Conservation (phyloP, 2,113 vertebrate species). For the Otolemur garnettii region DNA sequence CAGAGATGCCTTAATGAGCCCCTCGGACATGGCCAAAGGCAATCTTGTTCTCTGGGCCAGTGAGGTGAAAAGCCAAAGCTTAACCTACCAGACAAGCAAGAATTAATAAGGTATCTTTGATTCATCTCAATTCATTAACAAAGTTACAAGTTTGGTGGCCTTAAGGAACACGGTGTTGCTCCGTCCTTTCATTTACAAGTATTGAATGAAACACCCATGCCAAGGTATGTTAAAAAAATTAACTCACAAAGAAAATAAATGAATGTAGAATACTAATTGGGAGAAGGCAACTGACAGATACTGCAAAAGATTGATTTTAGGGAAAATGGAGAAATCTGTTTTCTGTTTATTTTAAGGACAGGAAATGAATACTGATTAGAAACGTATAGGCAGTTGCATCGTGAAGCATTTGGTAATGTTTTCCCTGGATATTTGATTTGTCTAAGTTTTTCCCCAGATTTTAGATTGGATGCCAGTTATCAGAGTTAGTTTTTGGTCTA, state of each 20-base stretch:
- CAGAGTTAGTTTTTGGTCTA: constrained; percentile 62
- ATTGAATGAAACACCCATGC: constrained; percentile 87
- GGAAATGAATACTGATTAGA: constrained; percentile 89
- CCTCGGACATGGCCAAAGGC: constrained; percentile 97
- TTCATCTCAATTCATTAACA: constrained; percentile 93
- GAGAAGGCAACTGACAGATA: constrained; percentile 88
- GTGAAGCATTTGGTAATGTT: constrained; percentile 84
- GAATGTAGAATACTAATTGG: constrained; percentile 90
- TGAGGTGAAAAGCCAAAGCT: constrained; percentile 96
- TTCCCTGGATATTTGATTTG: constrained; percentile 78
- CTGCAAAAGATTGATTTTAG: constrained; percentile 89
- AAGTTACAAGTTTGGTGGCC: constrained; percentile 86
- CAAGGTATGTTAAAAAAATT: constrained; percentile 86
- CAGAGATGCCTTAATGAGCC: constrained; percentile 96
- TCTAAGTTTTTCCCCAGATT: constrained; percentile 77
- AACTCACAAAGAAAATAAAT: constrained; percentile 89
- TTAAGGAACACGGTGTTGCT: constrained; percentile 82
- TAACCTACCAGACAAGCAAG: constrained; percentile 94
- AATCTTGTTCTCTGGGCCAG: constrained; percentile 92
- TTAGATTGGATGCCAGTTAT: constrained; percentile 66
- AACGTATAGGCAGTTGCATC: constrained; percentile 80
- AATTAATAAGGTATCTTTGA: constrained; percentile 94
- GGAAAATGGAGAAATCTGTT: constrained; percentile 89
- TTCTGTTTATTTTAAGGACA: constrained; percentile 90
- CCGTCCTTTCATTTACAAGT: constrained; percentile 86